Base-by-base conservation (phyloP, 2,888 invertebrate species). In the Tetragonula carbonaria region DNA sequence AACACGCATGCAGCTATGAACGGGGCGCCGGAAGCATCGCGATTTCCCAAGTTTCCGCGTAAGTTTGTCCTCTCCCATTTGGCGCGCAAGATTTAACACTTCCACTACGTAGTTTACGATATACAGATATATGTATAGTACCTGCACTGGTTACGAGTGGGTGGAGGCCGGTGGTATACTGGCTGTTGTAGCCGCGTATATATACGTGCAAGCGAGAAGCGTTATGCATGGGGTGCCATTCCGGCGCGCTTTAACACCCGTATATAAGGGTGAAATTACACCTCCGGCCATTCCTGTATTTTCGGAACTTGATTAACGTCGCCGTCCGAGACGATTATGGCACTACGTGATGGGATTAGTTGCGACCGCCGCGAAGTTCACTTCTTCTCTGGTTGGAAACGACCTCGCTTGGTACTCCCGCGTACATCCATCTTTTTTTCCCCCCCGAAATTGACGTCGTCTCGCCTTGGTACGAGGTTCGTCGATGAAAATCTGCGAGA, bases 1-100 rank as follows among this genome's bases (percentile, higher is more conserved):
- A 59, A 51, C 71, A 73, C 68, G 50, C 59, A 75, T 11, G 65
- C 77, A 84, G 45, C 73, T 65, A 84, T 78, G 87, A 89, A 89
- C 86, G 90, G 89, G 83, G 83, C 82, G 84, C 83, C 82, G 84
- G 89, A 84, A 82, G 88, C 87, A 87, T 83, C 84, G 87, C 92
- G 91, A 92, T 92, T 92, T 91, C 90, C 88, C 91, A 91, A 92
- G 91, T 92, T 92, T 90, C 90, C 91, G 86, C 89, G 87, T 81
- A 91, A 92, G 88, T 91, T 90, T 89, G 90, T 91, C 91, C 86
- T 90, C 88, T 91, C 86, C 90, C 92, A 91, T 92, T 92, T 92
- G 91, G 88, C 92, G 89, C 88, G 88, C 84, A 91, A 92, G 92
- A 92, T 92, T 92, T 92, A 92, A 92, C 90, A 92, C 92, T 92